Evolutionary conservation across 2,888 invertebrate species (phyloP), one percentile per base, ranked within the genome.

Genomic region (Chalcis sispes): DNA sequence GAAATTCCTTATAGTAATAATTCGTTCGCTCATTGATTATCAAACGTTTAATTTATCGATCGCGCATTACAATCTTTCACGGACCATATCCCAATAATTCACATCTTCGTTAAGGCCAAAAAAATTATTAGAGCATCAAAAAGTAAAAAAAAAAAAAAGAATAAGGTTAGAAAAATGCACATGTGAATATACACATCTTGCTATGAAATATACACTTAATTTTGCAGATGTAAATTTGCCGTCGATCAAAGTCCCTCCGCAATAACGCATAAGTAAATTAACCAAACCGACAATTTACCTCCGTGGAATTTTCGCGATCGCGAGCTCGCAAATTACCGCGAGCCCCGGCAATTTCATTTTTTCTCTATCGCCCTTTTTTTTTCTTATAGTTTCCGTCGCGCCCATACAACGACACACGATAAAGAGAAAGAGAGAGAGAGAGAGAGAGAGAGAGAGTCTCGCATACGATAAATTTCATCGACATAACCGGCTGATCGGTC

Each of bases 61-160:
- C 25, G 23, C 40, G 5, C 36, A 32, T 58, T 20, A 20, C 58
- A 36, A 58, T 18, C 32, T 58, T 20, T 20, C 18, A 8, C 27
- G 46, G 15, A 42, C 32, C 40, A 13, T 27, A 32, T n/a, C 29
- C 20, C 2, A 23, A 18, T 29, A 23, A 52, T 36, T 8, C 46
- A 8, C 18, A 42, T 46, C 7, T 42, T 25, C 65, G 52, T 52
- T 65, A 18, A 10, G 23, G 15, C 36, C 32, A 40, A 42, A 48
- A 13, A 56, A 59, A 65, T 75, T 75, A 75, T 50, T 75, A 52
- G 75, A 75, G 70, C 75, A 52, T 70, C 66, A 40, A 62, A 62
- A 65, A 71, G 40, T 36, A 59, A 59, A 46, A 50, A 46, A 46
- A 4, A 36, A 10, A 36, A 36, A 10, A 36, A 36, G 36, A 36